Evolutionary conservation across 1,140 invertebrate genomes (phyloP), one percentile per base, ranked within the genome.

Genomic region (Prorops nasuta): DNA sequence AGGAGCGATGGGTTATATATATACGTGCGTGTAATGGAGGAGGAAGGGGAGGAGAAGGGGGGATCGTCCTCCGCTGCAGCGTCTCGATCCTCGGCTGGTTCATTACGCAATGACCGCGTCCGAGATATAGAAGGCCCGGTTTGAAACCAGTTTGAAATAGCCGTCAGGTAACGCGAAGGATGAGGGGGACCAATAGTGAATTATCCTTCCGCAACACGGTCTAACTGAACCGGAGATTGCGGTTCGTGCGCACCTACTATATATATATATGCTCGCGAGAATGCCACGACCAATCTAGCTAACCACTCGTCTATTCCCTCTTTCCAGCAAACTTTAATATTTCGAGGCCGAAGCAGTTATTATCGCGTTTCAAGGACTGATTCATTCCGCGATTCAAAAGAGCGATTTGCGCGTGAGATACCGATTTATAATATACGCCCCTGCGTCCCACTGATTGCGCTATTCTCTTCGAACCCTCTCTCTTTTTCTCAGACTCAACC

Each of bases 61-160:
- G 7, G 16, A 28, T 28, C 24, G 24, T 28, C 24, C 24, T 28
- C 10, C 24, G 24, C n/a, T n/a, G n/a, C n/a, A 28, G 24, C 24
- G 24, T 4, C 24, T 28, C 24, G 4, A 10, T 28, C 4, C 24
- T 4, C 24, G 59, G 53, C 59, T 61, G 49, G 28, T 16, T 32
- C 58, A 50, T 63, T 60, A 60, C 62, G 57, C 58, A 61, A 58
- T 51, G 55, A 35, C 46, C 49, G 49, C 46, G 48, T 61, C 59
- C 31, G 44, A 56, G 54, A 54, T 47, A 49, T 43, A 44, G 58
- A 31, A 54, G 59, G 63, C 55, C 60, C 58, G 64, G 45, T 63
- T 63, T 56, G 36, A 67, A 71, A 71, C 68, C 63, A 65, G 68
- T 71, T 71, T 69, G 51, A 59, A 54, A 54, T 48, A 56, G 54